Conservation (phyloP, 2,888 invertebrate species). For the Plagodis pulveraria region DNA sequence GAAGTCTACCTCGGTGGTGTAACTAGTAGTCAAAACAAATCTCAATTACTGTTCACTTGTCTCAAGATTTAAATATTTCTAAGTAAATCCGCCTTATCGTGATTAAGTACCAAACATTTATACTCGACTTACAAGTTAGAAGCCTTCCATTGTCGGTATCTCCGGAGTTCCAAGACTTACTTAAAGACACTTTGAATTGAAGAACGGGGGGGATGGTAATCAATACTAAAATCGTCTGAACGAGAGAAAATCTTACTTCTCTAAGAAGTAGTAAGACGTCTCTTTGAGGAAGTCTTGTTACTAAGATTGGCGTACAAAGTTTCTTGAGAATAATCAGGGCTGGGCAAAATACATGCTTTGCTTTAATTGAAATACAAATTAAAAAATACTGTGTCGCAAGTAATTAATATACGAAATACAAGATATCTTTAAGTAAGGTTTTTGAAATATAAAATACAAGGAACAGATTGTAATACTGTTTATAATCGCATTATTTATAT, state of each 20-base stretch:
- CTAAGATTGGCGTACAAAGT: background rate
- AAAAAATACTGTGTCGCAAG: no score
- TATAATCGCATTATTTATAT: no score
- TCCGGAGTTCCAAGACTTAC: constrained; percentile 34
- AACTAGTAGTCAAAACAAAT: no score
- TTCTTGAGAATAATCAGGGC: background rate
- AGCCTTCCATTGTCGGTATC: constrained; percentile 42
- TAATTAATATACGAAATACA: no score
- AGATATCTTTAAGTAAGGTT: no score
- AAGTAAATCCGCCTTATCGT: constrained; percentile 39
- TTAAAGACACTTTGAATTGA: constrained; percentile 26
- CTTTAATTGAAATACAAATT: no score
- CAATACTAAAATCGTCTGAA: constrained; percentile 31
- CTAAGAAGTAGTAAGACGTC: background rate
- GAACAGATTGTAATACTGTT: no score
- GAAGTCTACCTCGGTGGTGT: no score
- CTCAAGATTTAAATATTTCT: constrained; percentile 51
- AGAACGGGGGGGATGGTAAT: constrained; percentile 23
- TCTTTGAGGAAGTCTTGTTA: constrained; percentile 1
- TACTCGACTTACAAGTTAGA: constrained; percentile 35
- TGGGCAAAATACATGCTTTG: no score
- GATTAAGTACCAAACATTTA: constrained; percentile 43
- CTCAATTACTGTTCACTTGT: constrained; percentile 11
- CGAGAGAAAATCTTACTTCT: constrained; percentile 1
- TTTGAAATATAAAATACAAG: no score